Percentiles rank a stretch among this genome's conserved stretches.
These are phyloP conservation scores for Thelaira solivaga DNA, from an alignment of 2,888 invertebrate genomes.

Conservation along the genomic window DNA sequence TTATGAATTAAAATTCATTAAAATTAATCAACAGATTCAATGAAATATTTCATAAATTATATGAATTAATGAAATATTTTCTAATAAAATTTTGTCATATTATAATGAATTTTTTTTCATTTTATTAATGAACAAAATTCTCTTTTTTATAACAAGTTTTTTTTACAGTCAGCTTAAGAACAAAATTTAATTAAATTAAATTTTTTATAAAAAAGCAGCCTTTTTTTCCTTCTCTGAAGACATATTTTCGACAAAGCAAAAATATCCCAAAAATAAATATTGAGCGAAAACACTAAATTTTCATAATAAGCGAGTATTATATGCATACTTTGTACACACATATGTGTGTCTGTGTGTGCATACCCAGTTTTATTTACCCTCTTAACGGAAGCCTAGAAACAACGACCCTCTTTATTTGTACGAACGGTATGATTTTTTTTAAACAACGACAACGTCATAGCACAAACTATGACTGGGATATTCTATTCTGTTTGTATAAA, in stretches of 20 bases:
- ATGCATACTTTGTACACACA: not conserved
- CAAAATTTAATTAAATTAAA: too few species aligned
- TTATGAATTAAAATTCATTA: too few species aligned
- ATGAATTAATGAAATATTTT: too few species aligned
- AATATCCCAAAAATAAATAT: slow-evolving; percentile 16
- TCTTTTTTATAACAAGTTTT: too few species aligned
- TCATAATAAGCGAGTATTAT: not conserved
- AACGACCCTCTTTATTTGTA: slow-evolving; percentile 29
- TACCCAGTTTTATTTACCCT: slow-evolving; percentile 12
- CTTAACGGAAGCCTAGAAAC: slow-evolving; percentile 48
- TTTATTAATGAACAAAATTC: too few species aligned
- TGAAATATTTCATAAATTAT: too few species aligned
- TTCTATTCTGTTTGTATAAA: not conserved
- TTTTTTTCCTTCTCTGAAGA: slow-evolving; percentile 7
- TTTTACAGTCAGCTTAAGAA: too few species aligned
- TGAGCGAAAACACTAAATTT: not conserved
- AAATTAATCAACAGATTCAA: too few species aligned
- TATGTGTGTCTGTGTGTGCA: not conserved
- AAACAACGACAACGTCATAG: slow-evolving; percentile 5
- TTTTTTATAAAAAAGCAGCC: too few species aligned
- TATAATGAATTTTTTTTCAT: too few species aligned
- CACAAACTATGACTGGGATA: slow-evolving; percentile 28
- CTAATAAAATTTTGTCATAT: too few species aligned
- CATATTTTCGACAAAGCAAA: slow-evolving; percentile 9
- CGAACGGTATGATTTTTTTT: not conserved